Percentiles rank a stretch among this genome's conserved stretches.
Conservation (phyloP, 1,140 invertebrate species). For the Popillia japonica region DNA sequence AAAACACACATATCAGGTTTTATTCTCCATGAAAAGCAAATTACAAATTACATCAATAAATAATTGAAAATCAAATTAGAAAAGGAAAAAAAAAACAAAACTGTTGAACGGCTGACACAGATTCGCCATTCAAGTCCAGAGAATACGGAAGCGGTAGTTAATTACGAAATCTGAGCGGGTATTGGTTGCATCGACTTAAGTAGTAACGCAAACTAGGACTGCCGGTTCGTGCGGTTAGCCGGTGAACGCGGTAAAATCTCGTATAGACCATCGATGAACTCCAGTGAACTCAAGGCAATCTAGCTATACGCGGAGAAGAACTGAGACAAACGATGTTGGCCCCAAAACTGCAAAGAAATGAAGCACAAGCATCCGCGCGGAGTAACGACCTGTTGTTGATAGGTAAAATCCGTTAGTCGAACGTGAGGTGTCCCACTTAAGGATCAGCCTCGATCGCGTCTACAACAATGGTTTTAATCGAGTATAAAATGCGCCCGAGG, state of each 20-base stretch:
- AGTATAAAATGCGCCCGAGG: not conserved
- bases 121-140: slow-evolving; percentile 3
- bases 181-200: not conserved
- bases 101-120: slow-evolving; percentile 13
- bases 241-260: slow-evolving; percentile 20
- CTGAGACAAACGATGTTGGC: not conserved
- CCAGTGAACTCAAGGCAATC: slow-evolving; percentile 39
- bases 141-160: slow-evolving; percentile 23
- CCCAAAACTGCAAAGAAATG: slow-evolving; percentile 33
- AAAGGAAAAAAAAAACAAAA: not conserved
- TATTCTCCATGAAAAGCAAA: too few relatives aligned
- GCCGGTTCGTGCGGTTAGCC: not conserved
- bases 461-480: not conserved
- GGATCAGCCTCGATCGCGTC: not conserved
- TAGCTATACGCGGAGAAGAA: not conserved
- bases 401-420: slow-evolving; percentile 43
- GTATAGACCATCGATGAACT: slow-evolving; percentile 35
- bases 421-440: slow-evolving; percentile 45
- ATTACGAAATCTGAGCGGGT: slow-evolving; percentile 9
- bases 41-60: not conserved
- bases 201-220: not conserved
- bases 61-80: slow-evolving; percentile 1
- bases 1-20: too few relatives aligned
- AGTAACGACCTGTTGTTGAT: slow-evolving; percentile 18
- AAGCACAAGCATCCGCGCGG: not conserved